Conservation (phyloP, 2,888 invertebrate species). For the Allygus modestus region DNA sequence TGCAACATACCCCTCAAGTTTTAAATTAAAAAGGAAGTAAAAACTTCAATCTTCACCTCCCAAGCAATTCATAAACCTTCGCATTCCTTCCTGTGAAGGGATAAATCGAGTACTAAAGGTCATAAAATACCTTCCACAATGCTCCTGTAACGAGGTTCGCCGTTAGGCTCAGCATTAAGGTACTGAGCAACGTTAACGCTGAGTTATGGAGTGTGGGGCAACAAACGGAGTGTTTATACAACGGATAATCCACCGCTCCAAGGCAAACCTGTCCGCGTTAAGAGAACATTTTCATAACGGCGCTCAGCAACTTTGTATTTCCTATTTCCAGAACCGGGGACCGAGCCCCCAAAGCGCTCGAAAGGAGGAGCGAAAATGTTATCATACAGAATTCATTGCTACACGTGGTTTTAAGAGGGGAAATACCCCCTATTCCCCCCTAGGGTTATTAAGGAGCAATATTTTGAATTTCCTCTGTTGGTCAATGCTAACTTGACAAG, state of each 20-base stretch:
- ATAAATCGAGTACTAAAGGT: background rate
- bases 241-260: background rate
- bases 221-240: background rate
- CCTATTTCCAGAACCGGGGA: too few relatives aligned
- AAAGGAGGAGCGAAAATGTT: too few relatives aligned
- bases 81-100: background rate
- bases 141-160: background rate
- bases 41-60: too few relatives aligned
- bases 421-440: too few relatives aligned
- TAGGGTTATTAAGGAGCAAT: too few relatives aligned
- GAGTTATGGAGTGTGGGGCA: background rate
- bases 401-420: too few relatives aligned
- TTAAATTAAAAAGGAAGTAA: too few relatives aligned
- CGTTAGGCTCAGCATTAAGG: background rate
- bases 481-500: too few relatives aligned
- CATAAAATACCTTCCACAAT: conserved; percentile 15
- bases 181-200: background rate
- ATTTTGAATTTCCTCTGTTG: too few relatives aligned
- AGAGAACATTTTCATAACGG: background rate
- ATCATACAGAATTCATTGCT: too few relatives aligned
- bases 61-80: background rate
- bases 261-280: background rate
- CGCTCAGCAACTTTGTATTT: background rate
- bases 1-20: too few relatives aligned
- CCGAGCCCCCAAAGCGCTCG: too few relatives aligned